These are phyloP conservation scores for Vannuccia rotundouncinata DNA, from an alignment of 2,888 invertebrate species.

Conservation along the genomic window DNA sequence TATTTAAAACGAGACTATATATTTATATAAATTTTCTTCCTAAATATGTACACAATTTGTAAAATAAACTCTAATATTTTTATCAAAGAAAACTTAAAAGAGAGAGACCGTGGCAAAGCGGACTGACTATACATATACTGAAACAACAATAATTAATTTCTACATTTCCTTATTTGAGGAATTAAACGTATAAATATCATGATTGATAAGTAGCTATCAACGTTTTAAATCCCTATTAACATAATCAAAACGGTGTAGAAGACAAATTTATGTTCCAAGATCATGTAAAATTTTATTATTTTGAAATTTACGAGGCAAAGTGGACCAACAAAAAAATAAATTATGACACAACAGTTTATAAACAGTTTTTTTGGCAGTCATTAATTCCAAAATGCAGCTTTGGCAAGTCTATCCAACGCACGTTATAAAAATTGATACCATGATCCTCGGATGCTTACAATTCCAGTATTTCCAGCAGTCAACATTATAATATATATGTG, in stretches of 20 bases:
- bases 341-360: not conserved
- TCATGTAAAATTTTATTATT: not conserved
- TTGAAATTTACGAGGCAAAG: not conserved
- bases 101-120: too few relatives aligned
- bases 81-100: too few relatives aligned
- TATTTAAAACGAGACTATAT: too few relatives aligned
- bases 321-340: not conserved
- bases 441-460: not conserved
- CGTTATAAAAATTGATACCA: not conserved
- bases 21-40: too few relatives aligned
- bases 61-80: too few relatives aligned
- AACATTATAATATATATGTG: too few relatives aligned
- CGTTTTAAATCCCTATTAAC: not conserved
- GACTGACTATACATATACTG: too few relatives aligned
- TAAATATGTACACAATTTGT: too few relatives aligned
- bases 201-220: too few relatives aligned
- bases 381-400: not conserved
- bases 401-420: not conserved
- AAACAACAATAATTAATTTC: too few relatives aligned
- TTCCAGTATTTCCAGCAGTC: not conserved
- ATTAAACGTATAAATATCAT: too few relatives aligned
- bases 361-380: not conserved
- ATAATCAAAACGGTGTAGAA: not conserved
- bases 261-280: not conserved
- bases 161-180: too few relatives aligned